phyloP scores from a whole-genome alignment of 2,113 vertebrate species.

The Aramus guarauna region DNA sequence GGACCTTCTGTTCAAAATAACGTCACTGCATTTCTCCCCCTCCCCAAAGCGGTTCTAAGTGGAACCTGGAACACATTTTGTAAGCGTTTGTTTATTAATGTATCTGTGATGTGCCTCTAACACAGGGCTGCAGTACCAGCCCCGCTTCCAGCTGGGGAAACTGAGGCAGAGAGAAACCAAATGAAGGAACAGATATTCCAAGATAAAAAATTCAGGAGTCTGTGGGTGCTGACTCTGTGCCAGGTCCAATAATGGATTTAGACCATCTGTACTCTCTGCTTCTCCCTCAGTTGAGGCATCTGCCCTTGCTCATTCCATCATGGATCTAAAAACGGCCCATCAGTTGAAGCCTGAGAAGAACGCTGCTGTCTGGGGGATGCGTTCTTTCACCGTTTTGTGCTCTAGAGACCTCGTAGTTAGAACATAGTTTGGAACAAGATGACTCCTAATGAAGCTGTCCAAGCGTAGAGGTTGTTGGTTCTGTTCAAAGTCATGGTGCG shows the following conservation, averaged over 20 bases:
- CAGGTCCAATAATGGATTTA: neutral
- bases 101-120: neutral
- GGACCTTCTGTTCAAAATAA: neutral
- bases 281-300: neutral
- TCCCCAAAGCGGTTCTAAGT: neutral
- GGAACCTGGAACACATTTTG: neutral
- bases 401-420: neutral
- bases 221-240: neutral
- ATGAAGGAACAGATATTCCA: neutral
- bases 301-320: neutral
- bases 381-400: neutral
- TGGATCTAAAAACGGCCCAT: neutral
- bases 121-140: neutral
- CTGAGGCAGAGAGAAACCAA: neutral
- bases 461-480: neutral
- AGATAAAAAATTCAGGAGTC: slow-evolving; percentile 19
- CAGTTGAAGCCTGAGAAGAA: neutral
- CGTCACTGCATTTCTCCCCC: neutral
- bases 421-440: neutral
- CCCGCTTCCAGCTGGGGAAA: neutral
- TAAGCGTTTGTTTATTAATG: neutral
- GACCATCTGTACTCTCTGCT: neutral
- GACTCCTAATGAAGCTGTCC: neutral
- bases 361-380: neutral
- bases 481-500: neutral